phyloP scores from a whole-genome alignment of 2,888 invertebrate genomes.

The Mimachlamys varia region DNA sequence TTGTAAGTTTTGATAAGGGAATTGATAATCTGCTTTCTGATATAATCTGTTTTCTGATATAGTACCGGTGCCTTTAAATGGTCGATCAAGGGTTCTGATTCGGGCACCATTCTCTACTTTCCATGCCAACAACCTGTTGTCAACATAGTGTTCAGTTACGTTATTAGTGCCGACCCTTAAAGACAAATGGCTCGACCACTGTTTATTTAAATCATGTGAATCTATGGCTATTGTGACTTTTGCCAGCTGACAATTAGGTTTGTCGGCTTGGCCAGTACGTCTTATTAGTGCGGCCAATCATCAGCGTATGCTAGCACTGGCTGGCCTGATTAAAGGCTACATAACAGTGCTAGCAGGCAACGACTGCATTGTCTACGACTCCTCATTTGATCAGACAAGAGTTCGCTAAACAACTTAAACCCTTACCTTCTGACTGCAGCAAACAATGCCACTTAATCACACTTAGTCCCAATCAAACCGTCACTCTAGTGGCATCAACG shows the following conservation, averaged over 20 bases:
- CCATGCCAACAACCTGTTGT: not conserved
- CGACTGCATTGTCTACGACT: not conserved
- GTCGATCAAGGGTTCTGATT: not conserved
- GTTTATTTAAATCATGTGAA: not conserved
- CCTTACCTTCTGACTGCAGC: not conserved
- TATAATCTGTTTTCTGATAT: too few relatives aligned
- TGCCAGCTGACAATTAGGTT: slow-evolving; percentile 28
- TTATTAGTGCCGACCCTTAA: not conserved
- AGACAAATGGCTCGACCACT: not conserved
- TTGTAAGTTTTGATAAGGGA: too few relatives aligned
- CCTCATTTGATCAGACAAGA: not conserved
- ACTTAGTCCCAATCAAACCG: slow-evolving; percentile 19
- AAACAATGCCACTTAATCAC: slow-evolving; percentile 19
- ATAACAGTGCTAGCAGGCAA: not conserved
- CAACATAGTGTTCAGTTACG: not conserved
- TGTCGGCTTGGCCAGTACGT: not conserved
- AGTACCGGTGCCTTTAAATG: too few relatives aligned
- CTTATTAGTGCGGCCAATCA: not conserved
- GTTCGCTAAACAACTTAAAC: not conserved
- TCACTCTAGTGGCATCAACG: not conserved
- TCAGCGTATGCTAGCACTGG: not conserved
- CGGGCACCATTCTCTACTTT: not conserved
- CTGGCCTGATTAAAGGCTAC: not conserved
- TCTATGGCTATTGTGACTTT: not conserved
- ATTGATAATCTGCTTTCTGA: too few relatives aligned